Evolutionary conservation across 1,140 invertebrate genomes (phyloP).

Genomic region (Trypoxylus dichotomus): DNA sequence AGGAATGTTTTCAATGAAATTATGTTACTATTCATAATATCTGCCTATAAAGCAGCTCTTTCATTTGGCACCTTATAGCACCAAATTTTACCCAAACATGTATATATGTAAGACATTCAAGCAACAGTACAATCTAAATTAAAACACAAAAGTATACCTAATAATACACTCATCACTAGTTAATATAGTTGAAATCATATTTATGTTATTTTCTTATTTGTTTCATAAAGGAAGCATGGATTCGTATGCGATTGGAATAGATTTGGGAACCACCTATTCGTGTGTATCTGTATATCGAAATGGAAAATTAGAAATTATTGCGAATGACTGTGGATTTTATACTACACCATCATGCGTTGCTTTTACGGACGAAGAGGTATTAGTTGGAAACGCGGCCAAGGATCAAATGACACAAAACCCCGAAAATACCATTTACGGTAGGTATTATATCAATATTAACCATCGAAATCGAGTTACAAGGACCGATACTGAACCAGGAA

Average conservation of each 20-base stretch:
- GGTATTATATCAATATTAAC: not conserved
- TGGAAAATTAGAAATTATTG: slow-evolving; percentile 77
- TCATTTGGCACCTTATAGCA: too few relatives aligned
- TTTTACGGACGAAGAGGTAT: slow-evolving; percentile 88
- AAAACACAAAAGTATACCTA: too few relatives aligned
- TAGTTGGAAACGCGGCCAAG: slow-evolving; percentile 96
- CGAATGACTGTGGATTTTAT: slow-evolving; percentile 92
- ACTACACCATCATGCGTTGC: slow-evolving; percentile 97
- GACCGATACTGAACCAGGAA: too few relatives aligned
- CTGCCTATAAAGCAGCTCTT: too few relatives aligned
- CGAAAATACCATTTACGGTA: slow-evolving; percentile 86
- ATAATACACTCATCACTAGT: too few relatives aligned
- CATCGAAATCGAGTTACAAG: too few relatives aligned
- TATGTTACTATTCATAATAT: too few relatives aligned
- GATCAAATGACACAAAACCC: slow-evolving; percentile 96
- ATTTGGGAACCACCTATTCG: slow-evolving; percentile 79
- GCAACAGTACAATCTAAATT: too few relatives aligned
- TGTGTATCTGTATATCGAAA: slow-evolving; percentile 65
- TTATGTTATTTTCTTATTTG: not conserved
- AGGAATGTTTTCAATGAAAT: too few relatives aligned
- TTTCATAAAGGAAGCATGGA: slow-evolving; percentile 49
- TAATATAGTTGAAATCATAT: not conserved
- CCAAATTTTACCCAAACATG: too few relatives aligned
- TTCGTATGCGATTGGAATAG: slow-evolving; percentile 81
- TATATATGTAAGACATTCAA: too few relatives aligned